Percentiles rank a stretch among this genome's conserved stretches.
Evolutionary conservation across 1,140 invertebrate species (phyloP).

Genomic region (Ceratina japonica): DNA sequence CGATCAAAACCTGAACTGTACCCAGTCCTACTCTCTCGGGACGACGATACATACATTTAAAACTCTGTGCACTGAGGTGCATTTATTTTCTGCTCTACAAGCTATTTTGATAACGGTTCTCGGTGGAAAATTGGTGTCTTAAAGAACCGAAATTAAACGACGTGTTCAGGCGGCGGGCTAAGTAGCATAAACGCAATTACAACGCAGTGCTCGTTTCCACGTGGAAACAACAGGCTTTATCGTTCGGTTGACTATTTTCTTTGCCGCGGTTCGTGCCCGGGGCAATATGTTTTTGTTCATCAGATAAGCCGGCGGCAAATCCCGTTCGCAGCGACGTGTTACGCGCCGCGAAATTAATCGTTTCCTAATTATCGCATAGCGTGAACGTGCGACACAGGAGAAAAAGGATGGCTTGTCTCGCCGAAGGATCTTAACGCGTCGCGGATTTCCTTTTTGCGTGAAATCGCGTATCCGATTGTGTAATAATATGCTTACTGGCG

Average conservation of each 20-base stretch:
- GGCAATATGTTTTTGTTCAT: conserved; percentile 61
- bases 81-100: too few relatives aligned
- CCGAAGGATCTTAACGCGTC: conserved; percentile 34
- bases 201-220: not conserved
- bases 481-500: conserved; percentile 9
- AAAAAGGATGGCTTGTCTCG: conserved; percentile 59
- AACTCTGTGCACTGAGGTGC: too few relatives aligned
- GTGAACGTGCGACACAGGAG: conserved; percentile 48
- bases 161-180: not conserved
- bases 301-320: conserved; percentile 56
- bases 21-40: too few relatives aligned
- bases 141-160: too few relatives aligned
- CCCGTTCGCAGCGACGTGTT: conserved; percentile 55
- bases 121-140: too few relatives aligned
- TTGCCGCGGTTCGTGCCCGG: conserved; percentile 24
- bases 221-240: not conserved
- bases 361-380: conserved; percentile 65
- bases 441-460: conserved; percentile 40
- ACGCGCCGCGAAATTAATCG: conserved; percentile 59
- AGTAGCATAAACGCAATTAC: not conserved
- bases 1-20: too few relatives aligned
- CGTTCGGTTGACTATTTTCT: conserved; percentile 16
- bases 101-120: too few relatives aligned
- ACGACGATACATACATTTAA: too few relatives aligned
- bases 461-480: conserved; percentile 26